These are phyloP conservation scores for Apotomis capreana DNA, from an alignment of 2,888 invertebrate genomes.

Conservation along the genomic window DNA sequence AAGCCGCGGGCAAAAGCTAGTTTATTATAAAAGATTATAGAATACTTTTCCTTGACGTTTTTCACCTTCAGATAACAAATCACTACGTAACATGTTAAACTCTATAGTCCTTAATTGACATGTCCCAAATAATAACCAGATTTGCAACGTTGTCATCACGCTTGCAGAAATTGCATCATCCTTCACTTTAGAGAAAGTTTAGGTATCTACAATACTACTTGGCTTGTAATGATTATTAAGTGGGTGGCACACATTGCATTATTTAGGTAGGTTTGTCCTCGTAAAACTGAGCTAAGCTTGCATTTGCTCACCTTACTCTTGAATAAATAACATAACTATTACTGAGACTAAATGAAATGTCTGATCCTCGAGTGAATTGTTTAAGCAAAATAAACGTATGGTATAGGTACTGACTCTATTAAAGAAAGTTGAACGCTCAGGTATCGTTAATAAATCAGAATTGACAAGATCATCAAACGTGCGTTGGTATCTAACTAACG, in stretches of 20 bases:
- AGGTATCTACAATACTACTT: conserved; percentile 10
- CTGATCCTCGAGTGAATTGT: too few species aligned
- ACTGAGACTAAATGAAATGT: neutral
- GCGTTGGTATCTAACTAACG: neutral
- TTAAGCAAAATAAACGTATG: neutral
- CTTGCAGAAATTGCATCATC: conserved; percentile 35
- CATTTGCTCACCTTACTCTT: neutral
- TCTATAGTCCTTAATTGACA: conserved; percentile 4
- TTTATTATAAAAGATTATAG: too few species aligned
- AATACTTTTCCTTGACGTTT: too few species aligned
- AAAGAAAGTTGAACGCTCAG: neutral
- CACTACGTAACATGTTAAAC: conserved; percentile 11
- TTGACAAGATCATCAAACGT: neutral
- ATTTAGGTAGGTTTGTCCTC: conserved; percentile 3
- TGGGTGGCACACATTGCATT: conserved; percentile 2
- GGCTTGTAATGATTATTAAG: conserved; percentile 8
- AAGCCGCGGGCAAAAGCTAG: too few species aligned
- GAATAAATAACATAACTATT: too few species aligned
- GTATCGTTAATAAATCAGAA: neutral
- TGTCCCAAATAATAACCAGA: conserved; percentile 33
- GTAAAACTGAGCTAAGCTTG: neutral
- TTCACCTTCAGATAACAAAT: conserved; percentile 26
- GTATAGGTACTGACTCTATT: neutral
- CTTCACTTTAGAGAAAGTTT: conserved; percentile 37
- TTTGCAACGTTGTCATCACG: conserved; percentile 33